phyloP scores from a whole-genome alignment of 2,888 invertebrate genomes.

The Strigamia transsilvanica region DNA sequence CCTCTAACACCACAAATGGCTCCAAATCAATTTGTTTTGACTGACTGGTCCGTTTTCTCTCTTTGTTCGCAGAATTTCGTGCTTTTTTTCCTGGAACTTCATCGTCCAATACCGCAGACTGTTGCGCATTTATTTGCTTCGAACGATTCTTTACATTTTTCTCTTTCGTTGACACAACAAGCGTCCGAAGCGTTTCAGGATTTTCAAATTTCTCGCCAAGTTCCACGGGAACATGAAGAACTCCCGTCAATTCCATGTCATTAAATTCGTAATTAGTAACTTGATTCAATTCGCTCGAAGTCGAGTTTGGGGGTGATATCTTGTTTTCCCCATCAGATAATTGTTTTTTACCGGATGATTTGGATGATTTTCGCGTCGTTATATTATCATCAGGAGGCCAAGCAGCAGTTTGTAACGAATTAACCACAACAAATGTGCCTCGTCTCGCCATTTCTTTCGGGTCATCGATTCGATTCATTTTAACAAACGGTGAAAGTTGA shows the following conservation, averaged over 20 bases:
- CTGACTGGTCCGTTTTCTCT: too few species aligned
- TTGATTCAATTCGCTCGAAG: not conserved
- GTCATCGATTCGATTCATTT: not conserved
- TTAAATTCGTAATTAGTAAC: not conserved
- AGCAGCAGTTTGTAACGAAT: not conserved
- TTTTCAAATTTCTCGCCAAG: not conserved
- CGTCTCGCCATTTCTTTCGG: not conserved
- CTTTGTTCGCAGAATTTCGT: too few species aligned
- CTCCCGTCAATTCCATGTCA: not conserved
- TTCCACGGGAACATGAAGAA: not conserved
- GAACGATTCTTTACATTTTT: not conserved
- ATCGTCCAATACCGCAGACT: not conserved
- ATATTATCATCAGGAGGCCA: not conserved
- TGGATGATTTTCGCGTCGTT: not conserved
- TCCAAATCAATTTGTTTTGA: too few species aligned
- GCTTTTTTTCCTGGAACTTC: too few species aligned
- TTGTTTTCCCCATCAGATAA: not conserved
- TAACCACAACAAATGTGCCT: not conserved
- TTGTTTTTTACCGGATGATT: not conserved
- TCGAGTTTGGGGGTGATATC: not conserved
- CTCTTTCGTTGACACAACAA: not conserved
- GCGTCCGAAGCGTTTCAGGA: not conserved
- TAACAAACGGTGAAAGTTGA: not conserved
- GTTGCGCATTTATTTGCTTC: not conserved
- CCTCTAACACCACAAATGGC: too few species aligned